Evolutionary conservation across 2,797 vertebrate genomes (phyloP).

Genomic region (Danio tinwini): DNA sequence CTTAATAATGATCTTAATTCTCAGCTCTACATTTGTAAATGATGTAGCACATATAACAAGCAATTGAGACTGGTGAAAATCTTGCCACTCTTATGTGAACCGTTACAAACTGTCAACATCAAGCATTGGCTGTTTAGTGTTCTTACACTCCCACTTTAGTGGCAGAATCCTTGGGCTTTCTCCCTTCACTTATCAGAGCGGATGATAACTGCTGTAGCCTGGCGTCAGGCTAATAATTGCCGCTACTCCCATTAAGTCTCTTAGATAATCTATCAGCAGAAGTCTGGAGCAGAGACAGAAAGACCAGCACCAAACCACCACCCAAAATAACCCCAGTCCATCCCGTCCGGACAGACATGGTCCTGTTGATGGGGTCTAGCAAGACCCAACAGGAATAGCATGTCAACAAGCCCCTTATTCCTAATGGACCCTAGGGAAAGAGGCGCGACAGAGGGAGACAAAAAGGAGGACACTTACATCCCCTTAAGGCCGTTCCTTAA

Average conservation of each 20-base stretch:
- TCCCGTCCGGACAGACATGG: conserved; percentile 71
- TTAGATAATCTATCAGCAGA: conserved; percentile 77
- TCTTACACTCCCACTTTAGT: conserved; percentile 35
- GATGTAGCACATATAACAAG: neutral
- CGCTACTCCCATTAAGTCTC: conserved; percentile 74
- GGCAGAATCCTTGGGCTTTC: conserved; percentile 59
- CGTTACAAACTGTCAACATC: conserved; percentile 22
- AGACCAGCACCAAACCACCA: conserved; percentile 85
- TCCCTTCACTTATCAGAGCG: conserved; percentile 70
- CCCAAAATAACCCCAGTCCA: conserved; percentile 82
- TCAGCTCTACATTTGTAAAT: neutral
- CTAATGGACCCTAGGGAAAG: conserved; percentile 77
- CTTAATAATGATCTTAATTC: neutral
- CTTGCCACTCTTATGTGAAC: neutral
- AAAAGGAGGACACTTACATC: conserved; percentile 24
- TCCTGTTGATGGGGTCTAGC: conserved; percentile 68
- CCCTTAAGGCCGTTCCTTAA: conserved; percentile 16
- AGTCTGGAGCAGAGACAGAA: conserved; percentile 77
- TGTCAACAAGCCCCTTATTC: conserved; percentile 84
- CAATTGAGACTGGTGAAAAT: neutral
- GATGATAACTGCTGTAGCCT: conserved; percentile 70
- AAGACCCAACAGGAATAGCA: conserved; percentile 81
- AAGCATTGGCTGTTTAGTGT: conserved; percentile 29
- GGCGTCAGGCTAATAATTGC: conserved; percentile 79
- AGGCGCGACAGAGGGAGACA: conserved; percentile 68